Conservation (phyloP, 2,888 invertebrate genomes). For the Hedya salicella region DNA sequence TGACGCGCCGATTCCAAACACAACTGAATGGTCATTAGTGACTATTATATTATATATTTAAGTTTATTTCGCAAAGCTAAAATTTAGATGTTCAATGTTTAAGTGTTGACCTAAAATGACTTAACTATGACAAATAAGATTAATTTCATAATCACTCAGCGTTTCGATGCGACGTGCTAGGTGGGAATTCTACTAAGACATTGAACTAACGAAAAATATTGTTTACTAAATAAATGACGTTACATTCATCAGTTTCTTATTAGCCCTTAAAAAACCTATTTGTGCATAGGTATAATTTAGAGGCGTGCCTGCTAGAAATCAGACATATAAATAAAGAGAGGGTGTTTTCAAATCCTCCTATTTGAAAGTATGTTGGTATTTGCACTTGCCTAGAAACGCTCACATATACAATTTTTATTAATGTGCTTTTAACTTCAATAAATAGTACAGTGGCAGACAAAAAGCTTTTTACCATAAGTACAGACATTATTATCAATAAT, state of each 20-base stretch:
- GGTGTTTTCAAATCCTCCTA: not conserved
- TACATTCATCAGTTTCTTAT: not conserved
- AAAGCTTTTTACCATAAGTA: constrained; percentile 22
- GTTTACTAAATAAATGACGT: not conserved
- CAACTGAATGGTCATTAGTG: not conserved
- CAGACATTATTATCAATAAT: constrained; percentile 12
- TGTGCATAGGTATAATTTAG: constrained; percentile 4
- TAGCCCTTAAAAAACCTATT: not conserved
- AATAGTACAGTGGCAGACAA: constrained; percentile 13
- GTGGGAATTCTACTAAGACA: not conserved
- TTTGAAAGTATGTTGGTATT: not conserved
- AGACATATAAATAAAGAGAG: not conserved
- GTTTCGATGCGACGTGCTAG: not conserved
- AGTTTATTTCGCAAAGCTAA: not conserved
- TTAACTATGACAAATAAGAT: not conserved
- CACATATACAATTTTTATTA: not conserved
- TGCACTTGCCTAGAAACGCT: not conserved
- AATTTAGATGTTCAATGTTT: not conserved
- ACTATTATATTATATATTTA: not conserved
- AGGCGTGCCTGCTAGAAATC: constrained; percentile 3
- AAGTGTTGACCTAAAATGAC: too few species aligned
- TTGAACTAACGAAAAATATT: constrained; percentile 7
- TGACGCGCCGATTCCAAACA: not conserved
- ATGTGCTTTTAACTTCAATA: not conserved
- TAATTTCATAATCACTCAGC: not conserved